phyloP scores from a whole-genome alignment of 2,888 invertebrate genomes.

The Tipula helvola region DNA sequence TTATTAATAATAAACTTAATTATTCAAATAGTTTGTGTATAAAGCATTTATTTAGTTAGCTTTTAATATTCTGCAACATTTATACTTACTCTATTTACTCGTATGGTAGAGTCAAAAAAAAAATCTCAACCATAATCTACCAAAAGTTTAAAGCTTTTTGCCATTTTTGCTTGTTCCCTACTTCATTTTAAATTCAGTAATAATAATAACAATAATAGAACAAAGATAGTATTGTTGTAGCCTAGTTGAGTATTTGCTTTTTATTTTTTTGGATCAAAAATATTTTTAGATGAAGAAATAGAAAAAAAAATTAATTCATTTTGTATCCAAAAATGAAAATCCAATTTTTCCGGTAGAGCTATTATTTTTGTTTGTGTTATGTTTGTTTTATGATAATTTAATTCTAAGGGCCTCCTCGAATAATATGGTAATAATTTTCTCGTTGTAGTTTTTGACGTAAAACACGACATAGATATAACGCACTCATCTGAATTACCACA shows the following conservation, averaged over 20 bases:
- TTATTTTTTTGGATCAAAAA: neutral
- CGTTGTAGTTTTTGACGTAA: no score
- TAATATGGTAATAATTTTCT: no score
- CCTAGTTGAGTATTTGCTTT: neutral
- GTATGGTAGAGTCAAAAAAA: neutral
- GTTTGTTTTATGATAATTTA: neutral
- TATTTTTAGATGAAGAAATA: neutral
- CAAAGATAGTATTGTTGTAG: neutral
- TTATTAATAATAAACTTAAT: neutral
- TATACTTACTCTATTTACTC: neutral
- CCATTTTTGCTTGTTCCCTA: neutral
- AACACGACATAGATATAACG: no score
- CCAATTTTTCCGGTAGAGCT: neutral
- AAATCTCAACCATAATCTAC: neutral
- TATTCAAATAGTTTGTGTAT: neutral
- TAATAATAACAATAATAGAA: neutral
- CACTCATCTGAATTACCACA: no score
- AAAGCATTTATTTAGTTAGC: neutral
- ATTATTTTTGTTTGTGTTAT: neutral
- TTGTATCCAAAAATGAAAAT: neutral
- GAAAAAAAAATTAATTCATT: neutral
- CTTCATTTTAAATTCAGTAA: neutral
- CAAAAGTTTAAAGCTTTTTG: neutral
- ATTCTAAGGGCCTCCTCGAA: neutral
- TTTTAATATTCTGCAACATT: neutral